These are phyloP conservation scores for Diabrotica undecimpunctata DNA, from an alignment of 1,140 invertebrate genomes.

Conservation along the genomic window DNA sequence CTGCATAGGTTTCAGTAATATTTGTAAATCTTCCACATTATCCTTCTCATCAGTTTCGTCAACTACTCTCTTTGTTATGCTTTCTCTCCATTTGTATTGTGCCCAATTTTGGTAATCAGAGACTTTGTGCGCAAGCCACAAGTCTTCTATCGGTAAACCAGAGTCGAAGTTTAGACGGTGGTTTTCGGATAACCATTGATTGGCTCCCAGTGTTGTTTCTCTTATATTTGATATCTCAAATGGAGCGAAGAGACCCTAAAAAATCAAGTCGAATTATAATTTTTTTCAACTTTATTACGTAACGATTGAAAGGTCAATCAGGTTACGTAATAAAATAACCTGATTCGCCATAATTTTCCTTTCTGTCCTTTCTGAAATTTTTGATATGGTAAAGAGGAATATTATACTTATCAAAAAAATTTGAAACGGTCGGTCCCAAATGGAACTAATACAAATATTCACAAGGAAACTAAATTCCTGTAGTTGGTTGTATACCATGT, in stretches of 20 bases:
- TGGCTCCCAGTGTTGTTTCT: constrained; percentile 38
- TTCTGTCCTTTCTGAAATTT: too few relatives aligned
- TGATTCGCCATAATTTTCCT: too few relatives aligned
- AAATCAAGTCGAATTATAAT: too few relatives aligned
- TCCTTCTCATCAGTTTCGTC: constrained; percentile 14
- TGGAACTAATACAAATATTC: too few relatives aligned
- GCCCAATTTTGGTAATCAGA: constrained; percentile 8
- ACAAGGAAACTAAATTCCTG: too few relatives aligned
- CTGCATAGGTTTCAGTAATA: constrained; percentile 37
- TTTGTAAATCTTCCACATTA: constrained; percentile 29
- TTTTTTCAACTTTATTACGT: too few relatives aligned
- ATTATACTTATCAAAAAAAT: too few relatives aligned
- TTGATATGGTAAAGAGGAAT: too few relatives aligned
- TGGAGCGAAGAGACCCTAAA: constrained; percentile 36
- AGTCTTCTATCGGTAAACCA: constrained; percentile 17
- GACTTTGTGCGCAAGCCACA: constrained; percentile 6
- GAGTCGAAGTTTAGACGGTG: constrained; percentile 28
- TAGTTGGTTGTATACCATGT: too few relatives aligned
- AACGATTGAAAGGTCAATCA: too few relatives aligned
- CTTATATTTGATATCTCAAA: constrained; percentile 33
- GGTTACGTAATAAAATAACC: too few relatives aligned
- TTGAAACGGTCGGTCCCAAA: too few relatives aligned
- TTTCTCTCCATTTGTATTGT: constrained; percentile 5
- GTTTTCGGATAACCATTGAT: constrained; percentile 36
- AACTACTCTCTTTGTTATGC: constrained; percentile 12